phyloP scores from a whole-genome alignment of 37 sponge, comb jelly and placozoan species.

The Chondrosia reniformis region DNA sequence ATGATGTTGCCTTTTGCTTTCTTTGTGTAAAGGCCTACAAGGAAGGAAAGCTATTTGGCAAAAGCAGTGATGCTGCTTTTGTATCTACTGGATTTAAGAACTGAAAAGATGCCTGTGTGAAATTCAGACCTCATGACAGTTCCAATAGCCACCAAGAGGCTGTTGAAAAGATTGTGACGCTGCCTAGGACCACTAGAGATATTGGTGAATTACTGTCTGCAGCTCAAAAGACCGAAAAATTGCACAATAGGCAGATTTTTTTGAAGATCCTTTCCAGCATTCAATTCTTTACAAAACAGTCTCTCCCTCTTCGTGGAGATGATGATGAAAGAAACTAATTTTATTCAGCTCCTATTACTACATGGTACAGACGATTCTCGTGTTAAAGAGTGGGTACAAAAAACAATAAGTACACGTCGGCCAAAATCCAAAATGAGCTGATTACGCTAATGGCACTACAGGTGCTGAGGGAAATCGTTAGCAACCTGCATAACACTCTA shows the following conservation, averaged over 20 bases:
- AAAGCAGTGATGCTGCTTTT: not conserved
- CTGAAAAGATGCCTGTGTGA: conserved; percentile 9
- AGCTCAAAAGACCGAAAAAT: not conserved
- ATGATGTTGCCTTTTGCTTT: conserved; percentile 2
- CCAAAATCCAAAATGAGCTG: conserved; percentile 54
- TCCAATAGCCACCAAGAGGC: conserved; percentile 3
- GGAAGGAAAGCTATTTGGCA: not conserved
- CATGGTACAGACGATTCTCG: conserved; percentile 16
- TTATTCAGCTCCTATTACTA: conserved; percentile 35
- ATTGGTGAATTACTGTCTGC: conserved; percentile 5
- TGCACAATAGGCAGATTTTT: not conserved
- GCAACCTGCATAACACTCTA: not conserved
- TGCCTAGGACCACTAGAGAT: not conserved
- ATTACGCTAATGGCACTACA: conserved; percentile 32
- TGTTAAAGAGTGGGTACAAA: conserved; percentile 13
- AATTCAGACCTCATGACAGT: not conserved
- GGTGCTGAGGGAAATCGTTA: conserved; percentile 18
- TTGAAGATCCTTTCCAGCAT: conserved; percentile 5
- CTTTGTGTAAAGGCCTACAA: not conserved
- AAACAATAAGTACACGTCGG: conserved; percentile 47
- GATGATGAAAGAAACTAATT: conserved; percentile 33
- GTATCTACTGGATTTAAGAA: not conserved
- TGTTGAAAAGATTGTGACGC: not conserved
- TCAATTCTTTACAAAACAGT: conserved; percentile 1
- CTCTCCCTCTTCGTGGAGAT: conserved; percentile 17